Evolutionary conservation across 2,888 invertebrate species (phyloP).

Genomic region (Drosophila anceps): DNA sequence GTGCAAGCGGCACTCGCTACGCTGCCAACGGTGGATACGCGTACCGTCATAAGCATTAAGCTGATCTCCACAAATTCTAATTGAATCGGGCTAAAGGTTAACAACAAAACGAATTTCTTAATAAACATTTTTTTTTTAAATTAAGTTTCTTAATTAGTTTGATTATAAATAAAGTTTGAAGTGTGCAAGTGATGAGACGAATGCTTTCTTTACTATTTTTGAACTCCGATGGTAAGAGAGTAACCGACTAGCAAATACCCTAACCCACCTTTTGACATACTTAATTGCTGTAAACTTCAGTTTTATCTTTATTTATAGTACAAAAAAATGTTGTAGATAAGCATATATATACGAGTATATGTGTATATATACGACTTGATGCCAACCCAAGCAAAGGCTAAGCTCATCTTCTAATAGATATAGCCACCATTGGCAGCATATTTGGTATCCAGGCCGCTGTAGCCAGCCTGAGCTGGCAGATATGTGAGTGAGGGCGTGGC

Average conservation of each 20-base stretch:
- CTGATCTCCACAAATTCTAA: constrained; percentile 36
- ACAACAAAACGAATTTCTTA: not conserved
- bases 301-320: constrained; percentile 16
- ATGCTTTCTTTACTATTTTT: not conserved
- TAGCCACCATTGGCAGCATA: constrained; percentile 80
- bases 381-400: not conserved
- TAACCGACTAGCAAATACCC: not conserved
- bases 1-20: constrained; percentile 58
- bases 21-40: constrained; percentile 75
- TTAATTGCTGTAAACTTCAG: no score
- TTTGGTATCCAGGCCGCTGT: constrained; percentile 70
- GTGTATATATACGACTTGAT: no score
- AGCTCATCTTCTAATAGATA: constrained; percentile 64
- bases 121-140: constrained; percentile 26
- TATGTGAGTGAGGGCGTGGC: constrained; percentile 60
- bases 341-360: constrained; percentile 5
- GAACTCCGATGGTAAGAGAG: fast-evolving
- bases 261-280: not conserved
- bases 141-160: constrained; percentile 9
- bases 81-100: constrained; percentile 17
- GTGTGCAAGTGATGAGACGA: not conserved
- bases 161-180: constrained; percentile 17
- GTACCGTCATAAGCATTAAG: constrained; percentile 59
- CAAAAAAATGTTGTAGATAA: constrained; percentile 13
- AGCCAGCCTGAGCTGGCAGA: constrained; percentile 51